Percentiles rank a stretch among this genome's conserved stretches.
These are phyloP conservation scores for Coregonus clupeaformis DNA, from an alignment of 2,113 vertebrate species.

Conservation along the genomic window DNA sequence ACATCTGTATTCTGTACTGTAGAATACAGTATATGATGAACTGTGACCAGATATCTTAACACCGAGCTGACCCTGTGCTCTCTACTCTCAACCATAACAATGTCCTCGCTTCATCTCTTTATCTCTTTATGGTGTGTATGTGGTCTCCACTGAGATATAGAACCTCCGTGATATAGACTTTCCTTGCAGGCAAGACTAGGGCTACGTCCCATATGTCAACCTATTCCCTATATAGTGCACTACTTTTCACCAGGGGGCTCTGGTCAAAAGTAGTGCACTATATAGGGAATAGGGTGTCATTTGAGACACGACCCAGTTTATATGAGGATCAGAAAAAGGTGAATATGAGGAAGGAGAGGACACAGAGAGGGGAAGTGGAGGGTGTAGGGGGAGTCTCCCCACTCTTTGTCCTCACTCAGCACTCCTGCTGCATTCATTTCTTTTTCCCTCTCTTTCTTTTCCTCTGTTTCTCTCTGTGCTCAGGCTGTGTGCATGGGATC, in stretches of 20 bases:
- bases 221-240: no score
- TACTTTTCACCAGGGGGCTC: no score
- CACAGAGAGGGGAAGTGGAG: not conserved
- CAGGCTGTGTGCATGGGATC: not conserved
- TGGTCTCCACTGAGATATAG: no score
- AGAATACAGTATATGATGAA: no score
- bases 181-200: no score
- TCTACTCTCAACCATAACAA: not conserved
- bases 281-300: no score
- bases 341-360: not conserved
- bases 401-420: not conserved
- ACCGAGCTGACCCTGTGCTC: no score
- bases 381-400: not conserved
- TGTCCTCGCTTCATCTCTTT: not conserved
- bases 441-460: not conserved
- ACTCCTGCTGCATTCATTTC: not conserved
- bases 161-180: no score
- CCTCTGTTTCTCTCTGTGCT: not conserved
- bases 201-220: no score
- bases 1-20: slow-evolving; percentile 24
- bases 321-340: not conserved
- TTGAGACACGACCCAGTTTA: not conserved
- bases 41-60: no score
- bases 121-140: no score
- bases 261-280: no score